Percentiles rank a stretch among this genome's conserved stretches.
Evolutionary conservation across 1,140 invertebrate genomes (phyloP).

Genomic region (Triops cancriformis): DNA sequence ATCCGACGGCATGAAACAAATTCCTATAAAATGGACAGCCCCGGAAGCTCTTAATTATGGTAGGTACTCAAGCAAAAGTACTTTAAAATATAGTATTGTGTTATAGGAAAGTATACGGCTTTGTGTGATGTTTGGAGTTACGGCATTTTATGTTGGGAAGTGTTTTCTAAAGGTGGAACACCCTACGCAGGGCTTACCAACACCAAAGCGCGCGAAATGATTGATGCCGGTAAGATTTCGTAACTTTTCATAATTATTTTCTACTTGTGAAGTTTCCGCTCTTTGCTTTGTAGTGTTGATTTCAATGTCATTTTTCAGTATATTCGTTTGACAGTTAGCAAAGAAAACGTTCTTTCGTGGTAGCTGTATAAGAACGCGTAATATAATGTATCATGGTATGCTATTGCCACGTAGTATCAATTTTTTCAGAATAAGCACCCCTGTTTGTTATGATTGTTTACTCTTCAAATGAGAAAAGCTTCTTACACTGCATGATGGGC

Average conservation of each 20-base stretch:
- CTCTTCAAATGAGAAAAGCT: no score
- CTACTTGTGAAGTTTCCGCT: not conserved
- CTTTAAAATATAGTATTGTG: constrained; percentile 25
- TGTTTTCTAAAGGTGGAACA: constrained; percentile 85
- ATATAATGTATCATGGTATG: no score
- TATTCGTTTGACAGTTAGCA: no score
- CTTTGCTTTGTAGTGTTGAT: no score
- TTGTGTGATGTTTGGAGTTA: constrained; percentile 98
- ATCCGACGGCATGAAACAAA: constrained; percentile 95
- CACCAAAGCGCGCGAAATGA: constrained; percentile 82
- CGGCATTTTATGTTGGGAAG: constrained; percentile 93
- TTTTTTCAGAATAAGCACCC: no score
- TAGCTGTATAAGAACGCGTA: no score
- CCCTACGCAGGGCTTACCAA: constrained; percentile 92
- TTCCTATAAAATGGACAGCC: constrained; percentile 96
- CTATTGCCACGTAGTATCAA: no score
- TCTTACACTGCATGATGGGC: no score
- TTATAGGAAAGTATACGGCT: constrained; percentile 85
- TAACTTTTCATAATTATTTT: not conserved
- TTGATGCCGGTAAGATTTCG: constrained; percentile 64
- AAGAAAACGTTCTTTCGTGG: no score
- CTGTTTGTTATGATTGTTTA: no score
- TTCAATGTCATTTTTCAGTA: no score
- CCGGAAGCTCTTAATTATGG: constrained; percentile 94
- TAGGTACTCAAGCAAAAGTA: no score